Evolutionary conservation across 2,888 invertebrate genomes (phyloP), one percentile per base, ranked within the genome.

Genomic region (Melinopterus prodromus): DNA sequence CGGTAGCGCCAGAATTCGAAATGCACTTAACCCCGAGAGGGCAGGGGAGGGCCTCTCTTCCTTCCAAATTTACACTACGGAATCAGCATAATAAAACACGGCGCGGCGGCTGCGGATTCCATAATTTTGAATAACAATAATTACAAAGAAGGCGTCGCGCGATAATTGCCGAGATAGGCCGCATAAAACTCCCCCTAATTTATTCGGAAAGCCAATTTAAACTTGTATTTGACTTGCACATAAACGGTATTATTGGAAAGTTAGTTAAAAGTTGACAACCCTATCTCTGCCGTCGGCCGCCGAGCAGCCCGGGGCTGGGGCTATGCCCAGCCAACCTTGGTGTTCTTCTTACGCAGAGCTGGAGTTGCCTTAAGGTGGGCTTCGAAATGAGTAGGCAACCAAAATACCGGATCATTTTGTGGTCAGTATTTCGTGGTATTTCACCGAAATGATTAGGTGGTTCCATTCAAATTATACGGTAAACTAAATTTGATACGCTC

Each of bases 141-240:
- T 89, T 89, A 88, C 88, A 89, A 89, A 88, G 87, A 87, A 88
- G 88, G 88, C 87, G 88, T 86, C 87, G 87, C 86, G 86, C 86
- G 87, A 88, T 89, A 89, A 89, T 89, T 89, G 89, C 87, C 88
- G 88, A 89, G 89, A 89, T 89, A 89, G 88, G 88, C 89, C 88
- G 88, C 89, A 88, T 88, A 88, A 87, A 88, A 88, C 88, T 88
- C 87, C 74, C 53, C 86, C 87, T 89, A 89, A 89, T 89, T 89
- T 89, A 89, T 89, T 89, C 89, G 87, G 86, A 88, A 88, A 88
- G 89, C 89, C 89, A 89, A 89, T 89, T 89, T 89, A 89, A 89
- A 89, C 87, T 89, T 89, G 89, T 89, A 89, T 89, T 89, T 89
- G 89, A 89, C 89, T 89, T 89, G 89, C 88, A 88, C 89, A 88